Percentiles rank a stretch among this genome's conserved stretches.
Conservation (phyloP, 92 coral and sea anemone genomes). For the Micromussa lordhowensis region DNA sequence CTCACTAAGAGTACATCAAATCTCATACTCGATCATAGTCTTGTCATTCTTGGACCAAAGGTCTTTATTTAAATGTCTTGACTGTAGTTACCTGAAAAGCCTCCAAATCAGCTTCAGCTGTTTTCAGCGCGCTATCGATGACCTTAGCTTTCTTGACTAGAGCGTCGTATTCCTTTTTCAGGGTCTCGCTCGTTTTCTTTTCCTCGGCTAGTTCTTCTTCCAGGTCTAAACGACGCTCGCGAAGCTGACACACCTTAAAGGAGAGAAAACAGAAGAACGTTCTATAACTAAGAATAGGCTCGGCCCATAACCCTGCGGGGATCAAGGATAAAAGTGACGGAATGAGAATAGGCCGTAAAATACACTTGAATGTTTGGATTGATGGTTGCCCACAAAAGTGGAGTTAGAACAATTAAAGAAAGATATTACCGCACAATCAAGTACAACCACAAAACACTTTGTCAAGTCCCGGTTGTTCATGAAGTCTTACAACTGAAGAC, state of each 20-base stretch:
- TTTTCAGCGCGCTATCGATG: conserved; percentile 85
- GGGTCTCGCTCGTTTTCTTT: conserved; percentile 91
- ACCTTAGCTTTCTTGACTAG: conserved; percentile 91
- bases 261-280: conserved; percentile 1
- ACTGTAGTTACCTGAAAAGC: conserved; percentile 87
- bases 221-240: conserved; percentile 88
- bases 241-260: conserved; percentile 85
- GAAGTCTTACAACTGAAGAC: too few species aligned
- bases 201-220: conserved; percentile 94
- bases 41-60: background rate
- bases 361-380: too few species aligned
- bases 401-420: background rate
- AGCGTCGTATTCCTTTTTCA: conserved; percentile 94
- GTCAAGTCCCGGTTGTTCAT: background rate
- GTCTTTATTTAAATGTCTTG: background rate
- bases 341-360: too few species aligned
- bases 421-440: too few species aligned
- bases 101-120: conserved; percentile 95
- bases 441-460: background rate
- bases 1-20: too few species aligned
- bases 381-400: background rate
- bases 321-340: too few species aligned
- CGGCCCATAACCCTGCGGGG: too few species aligned
- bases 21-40: background rate
- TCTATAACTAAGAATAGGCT: background rate